Percentiles rank a stretch among this genome's conserved stretches.
Conservation (phyloP, 2,113 vertebrate species). For the Holacanthus passer region DNA sequence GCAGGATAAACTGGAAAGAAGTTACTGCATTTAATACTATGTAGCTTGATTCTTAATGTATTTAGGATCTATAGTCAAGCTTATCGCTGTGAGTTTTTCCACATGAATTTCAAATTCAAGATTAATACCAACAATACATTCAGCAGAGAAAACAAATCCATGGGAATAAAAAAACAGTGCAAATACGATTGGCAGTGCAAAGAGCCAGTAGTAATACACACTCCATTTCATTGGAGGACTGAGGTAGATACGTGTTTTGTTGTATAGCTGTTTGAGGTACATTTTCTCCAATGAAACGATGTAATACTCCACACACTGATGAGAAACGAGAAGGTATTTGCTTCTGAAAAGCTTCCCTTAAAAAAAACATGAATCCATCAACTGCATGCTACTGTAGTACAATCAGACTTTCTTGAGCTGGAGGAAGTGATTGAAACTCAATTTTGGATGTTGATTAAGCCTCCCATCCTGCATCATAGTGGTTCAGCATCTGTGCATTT, state of each 20-base stretch:
- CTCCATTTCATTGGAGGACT: constrained; percentile 23
- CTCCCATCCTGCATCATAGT: not conserved
- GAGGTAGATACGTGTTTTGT: constrained; percentile 64
- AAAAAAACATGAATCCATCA: constrained; percentile 1
- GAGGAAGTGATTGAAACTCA: not conserved
- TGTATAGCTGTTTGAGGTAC: constrained; percentile 45
- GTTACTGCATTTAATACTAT: not conserved
- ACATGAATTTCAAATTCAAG: constrained; percentile 16
- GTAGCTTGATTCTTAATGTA: not conserved
- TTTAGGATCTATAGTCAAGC: not conserved
- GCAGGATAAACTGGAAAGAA: not conserved
- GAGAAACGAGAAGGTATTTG: not conserved
- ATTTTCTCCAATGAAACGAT: constrained; percentile 1
- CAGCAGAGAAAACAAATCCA: constrained; percentile 35
- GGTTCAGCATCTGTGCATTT: constrained; percentile 4
- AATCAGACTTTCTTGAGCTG: not conserved
- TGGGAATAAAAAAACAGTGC: constrained; percentile 62
- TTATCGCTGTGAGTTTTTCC: not conserved
- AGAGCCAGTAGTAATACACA: constrained; percentile 38
- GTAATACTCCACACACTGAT: not conserved
- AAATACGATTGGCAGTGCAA: constrained; percentile 71
- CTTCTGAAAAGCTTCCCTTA: not conserved
- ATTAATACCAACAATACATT: constrained; percentile 57
- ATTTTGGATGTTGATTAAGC: not conserved
- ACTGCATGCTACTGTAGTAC: not conserved